Evolutionary conservation across 2,888 invertebrate species (phyloP), one percentile per base, ranked within the genome.

Genomic region (Epinotia ramella): DNA sequence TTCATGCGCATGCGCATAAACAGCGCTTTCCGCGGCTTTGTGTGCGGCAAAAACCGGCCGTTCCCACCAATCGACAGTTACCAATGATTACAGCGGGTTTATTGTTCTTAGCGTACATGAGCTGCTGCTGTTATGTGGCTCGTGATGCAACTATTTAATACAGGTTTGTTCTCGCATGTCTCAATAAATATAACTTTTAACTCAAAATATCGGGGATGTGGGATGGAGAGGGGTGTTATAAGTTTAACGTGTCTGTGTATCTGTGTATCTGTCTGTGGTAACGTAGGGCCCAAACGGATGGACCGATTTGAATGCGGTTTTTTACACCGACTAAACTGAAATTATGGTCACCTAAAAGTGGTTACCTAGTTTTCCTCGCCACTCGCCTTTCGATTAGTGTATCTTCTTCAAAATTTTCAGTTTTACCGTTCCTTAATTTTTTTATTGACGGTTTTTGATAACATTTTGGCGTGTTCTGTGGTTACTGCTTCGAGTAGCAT

Each of bases 41-140:
- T 87, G 81, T 64, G 77, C 82, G 78, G 83, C 84, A 91, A 92
- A 91, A 92, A 92, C 89, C 83, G 79, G 84, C 83, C 79, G 79
- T 91, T 92, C 91, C 87, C 92, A 89, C 86, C 83, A 80, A 82
- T 83, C 83, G 84, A 88, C 86, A 87, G 87, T 89, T 88, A 89
- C 87, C 84, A 83, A 84, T 88, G 84, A 88, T 89, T 91, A 91
- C 89, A 86, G 82, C 84, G 82, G 83, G 85, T 88, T 87, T 87
- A 91, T 92, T 92, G 90, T 91, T 84, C 87, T 85, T 86, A 83
- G 80, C 81, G 81, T 82, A 87, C 84, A 83, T 87, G 85, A 87
- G 85, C 83, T 76, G 86, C 83, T 76, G 79, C 78, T 79, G 86
- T 89, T 90, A 89, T 88, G 86, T 89, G 81, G 86, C 83, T 73